Evolutionary conservation across 2,888 invertebrate genomes (phyloP).

Genomic region (Rhodophaea formosa): DNA sequence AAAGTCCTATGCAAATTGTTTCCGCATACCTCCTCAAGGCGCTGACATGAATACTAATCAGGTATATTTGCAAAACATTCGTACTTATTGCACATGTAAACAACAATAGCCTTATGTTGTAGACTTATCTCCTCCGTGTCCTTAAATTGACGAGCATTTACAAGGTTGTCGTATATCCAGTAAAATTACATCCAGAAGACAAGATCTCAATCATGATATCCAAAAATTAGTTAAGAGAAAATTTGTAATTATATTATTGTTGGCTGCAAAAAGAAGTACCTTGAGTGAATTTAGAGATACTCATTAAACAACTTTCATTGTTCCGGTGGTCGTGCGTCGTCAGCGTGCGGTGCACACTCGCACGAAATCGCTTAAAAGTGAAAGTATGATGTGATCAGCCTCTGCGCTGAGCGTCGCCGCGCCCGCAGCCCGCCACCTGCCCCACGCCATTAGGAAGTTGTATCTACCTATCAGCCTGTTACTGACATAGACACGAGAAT

Average conservation of each 20-base stretch:
- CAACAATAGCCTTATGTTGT: neutral
- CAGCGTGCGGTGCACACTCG: slow-evolving; percentile 48
- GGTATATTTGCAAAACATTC: slow-evolving; percentile 6
- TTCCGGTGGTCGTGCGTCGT: slow-evolving; percentile 53
- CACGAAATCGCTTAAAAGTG: slow-evolving; percentile 75
- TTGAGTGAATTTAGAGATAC: slow-evolving; percentile 35
- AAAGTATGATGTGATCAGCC: slow-evolving; percentile 72
- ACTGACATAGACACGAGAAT: neutral
- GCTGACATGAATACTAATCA: slow-evolving; percentile 12
- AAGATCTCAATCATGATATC: neutral
- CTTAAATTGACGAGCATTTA: neutral
- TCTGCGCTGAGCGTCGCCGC: slow-evolving; percentile 29
- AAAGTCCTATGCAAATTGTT: slow-evolving; percentile 20
- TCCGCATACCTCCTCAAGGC: slow-evolving; percentile 18
- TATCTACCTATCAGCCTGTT: neutral
- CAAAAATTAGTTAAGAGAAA: neutral
- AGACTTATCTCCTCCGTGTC: neutral
- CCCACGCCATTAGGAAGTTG: slow-evolving; percentile 11
- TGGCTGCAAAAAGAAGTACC: slow-evolving; percentile 21
- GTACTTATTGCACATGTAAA: slow-evolving; percentile 2
- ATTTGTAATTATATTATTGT: slow-evolving; percentile 1
- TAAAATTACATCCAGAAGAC: neutral
- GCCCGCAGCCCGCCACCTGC: slow-evolving; percentile 12
- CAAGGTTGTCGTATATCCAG: neutral
- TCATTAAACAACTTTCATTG: slow-evolving; percentile 69